phyloP scores from a whole-genome alignment of 2,113 vertebrate genomes.

The Ochotona curzoniae region DNA sequence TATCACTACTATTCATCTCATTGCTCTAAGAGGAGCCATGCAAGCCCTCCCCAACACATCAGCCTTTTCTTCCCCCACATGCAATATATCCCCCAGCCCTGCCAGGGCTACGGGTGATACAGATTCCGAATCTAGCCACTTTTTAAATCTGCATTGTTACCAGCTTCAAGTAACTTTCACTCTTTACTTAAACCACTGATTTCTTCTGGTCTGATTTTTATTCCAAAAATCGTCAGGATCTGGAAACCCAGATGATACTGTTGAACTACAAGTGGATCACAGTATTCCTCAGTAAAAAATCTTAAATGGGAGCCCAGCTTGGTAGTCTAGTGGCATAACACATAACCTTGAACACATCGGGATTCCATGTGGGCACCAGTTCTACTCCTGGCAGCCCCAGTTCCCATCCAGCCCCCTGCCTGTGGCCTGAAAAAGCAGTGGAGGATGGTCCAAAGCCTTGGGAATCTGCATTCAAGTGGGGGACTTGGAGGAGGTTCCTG shows the following conservation, averaged over 20 bases:
- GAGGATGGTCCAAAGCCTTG: no score
- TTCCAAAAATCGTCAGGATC: background rate
- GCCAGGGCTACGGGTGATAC: accelerated
- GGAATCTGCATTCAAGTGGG: no score
- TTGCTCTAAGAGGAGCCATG: background rate
- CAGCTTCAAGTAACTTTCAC: background rate
- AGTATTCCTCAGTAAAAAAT: background rate
- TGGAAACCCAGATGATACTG: background rate
- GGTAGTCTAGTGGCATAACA: no score
- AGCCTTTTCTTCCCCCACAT: background rate
- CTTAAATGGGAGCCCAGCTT: no score
- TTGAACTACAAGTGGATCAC: background rate
- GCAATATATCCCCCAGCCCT: background rate
- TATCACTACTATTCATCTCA: background rate
- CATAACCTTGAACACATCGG: no score
- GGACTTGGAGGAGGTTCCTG: no score
- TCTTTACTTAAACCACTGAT: background rate
- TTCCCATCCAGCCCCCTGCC: no score
- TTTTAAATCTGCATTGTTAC: background rate
- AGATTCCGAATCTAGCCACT: background rate
- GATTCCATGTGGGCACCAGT: no score
- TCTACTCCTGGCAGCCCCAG: no score
- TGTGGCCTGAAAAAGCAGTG: no score
- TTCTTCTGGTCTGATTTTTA: background rate
- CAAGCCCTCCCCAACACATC: background rate